phyloP scores from a whole-genome alignment of 2,797 vertebrate genomes.

The Epinephelus awoara region DNA sequence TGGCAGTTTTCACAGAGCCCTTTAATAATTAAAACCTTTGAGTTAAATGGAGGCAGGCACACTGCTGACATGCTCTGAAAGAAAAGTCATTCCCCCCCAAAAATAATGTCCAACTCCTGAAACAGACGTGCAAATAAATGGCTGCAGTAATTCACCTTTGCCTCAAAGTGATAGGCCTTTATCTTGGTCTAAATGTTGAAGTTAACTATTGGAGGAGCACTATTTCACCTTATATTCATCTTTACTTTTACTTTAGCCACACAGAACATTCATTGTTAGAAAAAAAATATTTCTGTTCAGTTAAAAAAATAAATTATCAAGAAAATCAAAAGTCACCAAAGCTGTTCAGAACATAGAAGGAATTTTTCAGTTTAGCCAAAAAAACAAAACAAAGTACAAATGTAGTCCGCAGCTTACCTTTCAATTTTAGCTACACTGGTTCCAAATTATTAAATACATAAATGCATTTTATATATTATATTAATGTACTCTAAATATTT shows the following conservation, averaged over 20 bases:
- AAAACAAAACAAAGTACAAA: background rate
- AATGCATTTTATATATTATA: background rate
- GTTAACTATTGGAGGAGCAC: background rate
- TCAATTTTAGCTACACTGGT: background rate
- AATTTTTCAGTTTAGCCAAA: background rate
- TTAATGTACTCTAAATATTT: background rate
- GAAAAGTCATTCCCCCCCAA: background rate
- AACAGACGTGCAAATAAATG: background rate
- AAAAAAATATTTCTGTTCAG: background rate
- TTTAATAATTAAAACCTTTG: background rate
- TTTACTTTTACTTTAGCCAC: constrained; percentile 1
- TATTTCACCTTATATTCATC: background rate
- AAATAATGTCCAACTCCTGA: background rate
- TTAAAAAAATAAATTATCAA: background rate
- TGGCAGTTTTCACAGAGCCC: background rate
- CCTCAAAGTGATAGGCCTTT: background rate
- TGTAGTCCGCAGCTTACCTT: background rate
- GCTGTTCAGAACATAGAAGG: background rate
- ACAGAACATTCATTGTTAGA: background rate
- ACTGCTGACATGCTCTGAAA: background rate
- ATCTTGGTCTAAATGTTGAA: background rate
- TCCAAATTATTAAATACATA: background rate
- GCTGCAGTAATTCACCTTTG: background rate
- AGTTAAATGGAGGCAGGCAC: background rate
- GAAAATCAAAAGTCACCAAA: background rate